Evolutionary conservation across 2,888 invertebrate species (phyloP), one percentile per base, ranked within the genome.

Genomic region (Pegoplata infirma): DNA sequence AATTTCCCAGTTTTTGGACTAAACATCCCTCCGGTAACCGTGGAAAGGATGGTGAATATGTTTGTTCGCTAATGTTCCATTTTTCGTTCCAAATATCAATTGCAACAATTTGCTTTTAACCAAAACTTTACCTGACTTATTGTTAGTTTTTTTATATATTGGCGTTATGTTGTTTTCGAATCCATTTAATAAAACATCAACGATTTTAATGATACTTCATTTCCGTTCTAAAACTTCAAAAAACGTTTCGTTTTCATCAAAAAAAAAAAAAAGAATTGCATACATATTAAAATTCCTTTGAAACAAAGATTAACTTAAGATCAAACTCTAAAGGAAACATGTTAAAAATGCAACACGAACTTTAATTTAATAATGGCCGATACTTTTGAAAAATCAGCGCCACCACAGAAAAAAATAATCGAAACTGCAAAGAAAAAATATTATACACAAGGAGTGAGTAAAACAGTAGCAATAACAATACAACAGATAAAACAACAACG

Each of bases 311-410:
- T 71, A 78, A 73, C 61, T 71, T 19, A 32, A 64, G 78, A 79
- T 75, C 79, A 79, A 55, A 74, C 74, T 66, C 59, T 59, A 76
- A 61, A 59, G 67, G 51, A 75, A 79, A 75, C 79, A 79, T 79
- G 79, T 75, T 75, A 63, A 75, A 78, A 75, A 78, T 80, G 80
- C 77, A 78, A 75, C 77, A 80, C 75, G 80, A 76, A 80, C 76
- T 73, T 80, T 69, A 80, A 76, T 78, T 77, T 80, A 75, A 81
- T 80, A 80, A 81, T 81, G 81, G 81, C 81, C 80, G 75, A 76
- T 78, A 67, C 76, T 75, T 79, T 79, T 79, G 67, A 72, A 67
- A 75, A 75, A 67, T 72, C 75, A 79, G 79, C 79, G 79, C 79
- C 79, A 79, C 79, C 71, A 72, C 44, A 61, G 10, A 55, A 12